Base-by-base conservation (phyloP, 2,888 invertebrate genomes). In the Rhamnusium bicolor region DNA sequence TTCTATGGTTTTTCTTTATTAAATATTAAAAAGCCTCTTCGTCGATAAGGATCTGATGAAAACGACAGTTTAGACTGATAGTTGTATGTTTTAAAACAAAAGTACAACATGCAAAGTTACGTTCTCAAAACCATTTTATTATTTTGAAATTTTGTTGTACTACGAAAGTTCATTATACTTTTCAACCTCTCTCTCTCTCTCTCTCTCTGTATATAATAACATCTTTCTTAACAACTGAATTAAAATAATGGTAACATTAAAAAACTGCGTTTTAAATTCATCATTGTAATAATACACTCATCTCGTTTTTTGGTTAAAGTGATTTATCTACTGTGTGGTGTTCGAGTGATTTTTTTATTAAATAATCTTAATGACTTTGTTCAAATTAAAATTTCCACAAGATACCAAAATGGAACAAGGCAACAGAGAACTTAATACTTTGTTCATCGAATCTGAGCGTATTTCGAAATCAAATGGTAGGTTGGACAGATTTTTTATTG, bases 401-500 rank as follows among this genome's bases (percentile, higher is more conserved):
- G 60, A 69, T 21, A 62, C 69, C 32, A 80, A 80, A 72, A 86
- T 85, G 85, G 86, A 86, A n/a, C 21, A 60, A 54, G 79, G 68
- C 32, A 83, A 72, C 21, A 85, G 83, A 66, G 86, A 87, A 60
- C 72, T 79, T 51, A 87, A 82, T 69, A 80, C 80, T 47, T 76
- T 86, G 74, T 87, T 86, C 74, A 83, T 87, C 56, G 87, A 87
- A 78, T 81, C 81, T 18, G 87, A 87, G 73, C 82, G 75, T 58
- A 60, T 58, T 6, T 69, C 78, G 32, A 78, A 69, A 71, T 80
- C 81, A 10, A 73, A 61, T 51, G 79, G 81, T 81, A 49, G 73
- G 80, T 77, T 51, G 12, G 10, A 32, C 12, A 32, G 18, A 56
- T 24, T 62, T 16, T 68, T 74, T 29, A 14, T 61, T 65, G 7